These are phyloP conservation scores for Rhopalosiphum maidis DNA, from an alignment of 1,140 invertebrate genomes.

Conservation along the genomic window DNA sequence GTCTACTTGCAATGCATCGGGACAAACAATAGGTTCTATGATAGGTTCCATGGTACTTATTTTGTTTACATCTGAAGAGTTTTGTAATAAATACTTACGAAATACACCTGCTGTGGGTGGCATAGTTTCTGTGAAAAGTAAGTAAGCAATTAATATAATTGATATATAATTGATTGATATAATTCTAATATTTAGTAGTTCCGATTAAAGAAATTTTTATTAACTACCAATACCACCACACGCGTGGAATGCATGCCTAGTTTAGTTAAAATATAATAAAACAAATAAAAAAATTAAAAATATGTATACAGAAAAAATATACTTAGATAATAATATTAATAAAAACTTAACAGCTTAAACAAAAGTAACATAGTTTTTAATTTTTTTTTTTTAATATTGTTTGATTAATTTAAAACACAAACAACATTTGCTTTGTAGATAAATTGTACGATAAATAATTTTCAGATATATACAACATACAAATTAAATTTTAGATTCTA, in stretches of 20 bases:
- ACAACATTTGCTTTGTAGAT: no score
- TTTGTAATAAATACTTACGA: slow-evolving; percentile 93
- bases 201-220: not conserved
- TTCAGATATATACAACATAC: no score
- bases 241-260: not conserved
- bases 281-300: not conserved
- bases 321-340: not conserved
- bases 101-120: slow-evolving; percentile 71
- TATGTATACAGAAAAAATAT: not conserved
- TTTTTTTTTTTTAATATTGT: no score
- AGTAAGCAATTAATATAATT: not conserved
- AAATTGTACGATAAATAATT: no score
- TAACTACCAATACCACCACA: not conserved
- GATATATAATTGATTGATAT: no score
- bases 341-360: no score
- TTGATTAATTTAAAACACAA: no score
- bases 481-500: no score
- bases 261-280: not conserved
- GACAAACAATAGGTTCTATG: slow-evolving; percentile 98
- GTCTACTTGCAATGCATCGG: slow-evolving; percentile 97
- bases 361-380: no score
- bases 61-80: slow-evolving; percentile 92
- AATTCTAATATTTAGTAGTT: not conserved
- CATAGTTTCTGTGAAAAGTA: slow-evolving; percentile 84
- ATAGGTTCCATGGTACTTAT: slow-evolving; percentile 96